A percentile compares a stretch with the other conserved stretches of the same genome.
phyloP scores from a whole-genome alignment of 2,113 vertebrate species.

The Microtus richardsoni region DNA sequence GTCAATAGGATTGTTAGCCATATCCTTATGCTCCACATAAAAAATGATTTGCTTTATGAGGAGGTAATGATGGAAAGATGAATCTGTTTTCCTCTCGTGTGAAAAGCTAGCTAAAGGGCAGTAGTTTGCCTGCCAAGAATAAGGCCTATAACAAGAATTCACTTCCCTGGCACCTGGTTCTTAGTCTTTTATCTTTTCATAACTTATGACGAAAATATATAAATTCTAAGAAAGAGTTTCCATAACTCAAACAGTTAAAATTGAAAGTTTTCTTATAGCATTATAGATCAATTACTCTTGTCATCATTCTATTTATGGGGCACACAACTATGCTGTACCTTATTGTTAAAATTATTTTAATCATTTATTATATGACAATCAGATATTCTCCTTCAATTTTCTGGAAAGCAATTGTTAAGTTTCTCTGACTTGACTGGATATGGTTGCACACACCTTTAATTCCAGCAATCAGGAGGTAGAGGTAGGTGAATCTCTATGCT shows the following conservation, averaged over 20 bases:
- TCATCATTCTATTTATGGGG: background rate
- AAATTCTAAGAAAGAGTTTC: background rate
- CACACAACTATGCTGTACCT: background rate
- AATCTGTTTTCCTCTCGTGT: background rate
- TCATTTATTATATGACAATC: slow-evolving; percentile 55
- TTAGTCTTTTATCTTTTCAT: no score
- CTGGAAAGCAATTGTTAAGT: slow-evolving; percentile 45
- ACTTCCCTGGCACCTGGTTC: background rate
- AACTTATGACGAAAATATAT: no score
- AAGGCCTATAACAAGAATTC: background rate
- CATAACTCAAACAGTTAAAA: background rate
- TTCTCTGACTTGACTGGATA: background rate
- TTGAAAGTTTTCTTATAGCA: background rate
- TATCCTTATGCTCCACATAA: background rate
- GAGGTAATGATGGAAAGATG: background rate
- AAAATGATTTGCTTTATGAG: background rate
- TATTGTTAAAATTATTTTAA: slow-evolving; percentile 41
- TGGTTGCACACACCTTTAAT: background rate
- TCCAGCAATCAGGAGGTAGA: background rate
- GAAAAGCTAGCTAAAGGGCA: background rate
- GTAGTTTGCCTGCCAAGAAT: background rate
- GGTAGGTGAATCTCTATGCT: background rate
- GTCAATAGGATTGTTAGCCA: background rate
- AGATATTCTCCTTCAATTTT: slow-evolving; percentile 52
- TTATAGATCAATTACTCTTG: background rate